These are phyloP conservation scores for Oryzias melastigma DNA, from an alignment of 2,113 vertebrate species.

Conservation along the genomic window DNA sequence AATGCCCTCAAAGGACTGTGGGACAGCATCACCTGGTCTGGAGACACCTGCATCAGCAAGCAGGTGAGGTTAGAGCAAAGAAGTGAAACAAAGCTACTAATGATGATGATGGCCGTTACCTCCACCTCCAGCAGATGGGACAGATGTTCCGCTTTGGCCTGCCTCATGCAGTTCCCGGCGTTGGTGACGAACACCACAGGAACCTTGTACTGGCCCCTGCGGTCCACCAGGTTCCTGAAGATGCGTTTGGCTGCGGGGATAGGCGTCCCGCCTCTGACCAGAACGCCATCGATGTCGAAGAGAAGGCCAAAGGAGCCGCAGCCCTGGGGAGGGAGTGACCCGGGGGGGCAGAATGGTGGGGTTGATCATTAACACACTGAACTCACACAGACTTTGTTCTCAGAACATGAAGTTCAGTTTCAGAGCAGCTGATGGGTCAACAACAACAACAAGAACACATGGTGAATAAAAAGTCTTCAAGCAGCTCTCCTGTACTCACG, in stretches of 20 bases:
- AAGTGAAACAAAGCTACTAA: neutral
- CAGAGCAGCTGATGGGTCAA: no score
- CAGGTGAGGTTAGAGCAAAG: neutral
- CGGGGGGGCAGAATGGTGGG: neutral
- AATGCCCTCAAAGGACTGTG: slow-evolving; percentile 93
- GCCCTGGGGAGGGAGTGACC: slow-evolving; percentile 55
- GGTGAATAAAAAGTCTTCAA: no score
- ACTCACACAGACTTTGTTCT: slow-evolving; percentile 16
- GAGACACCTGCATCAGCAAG: slow-evolving; percentile 79
- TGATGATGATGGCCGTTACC: slow-evolving; percentile 61
- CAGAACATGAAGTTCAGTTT: neutral
- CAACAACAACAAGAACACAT: no score
- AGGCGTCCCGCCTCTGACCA: slow-evolving; percentile 85
- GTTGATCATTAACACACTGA: slow-evolving; percentile 28
- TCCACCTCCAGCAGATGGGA: slow-evolving; percentile 84
- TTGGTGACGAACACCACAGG: slow-evolving; percentile 96
- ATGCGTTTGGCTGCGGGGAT: slow-evolving; percentile 88
- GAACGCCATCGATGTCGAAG: slow-evolving; percentile 93
- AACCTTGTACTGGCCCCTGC: slow-evolving; percentile 82
- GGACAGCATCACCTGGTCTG: slow-evolving; percentile 91
- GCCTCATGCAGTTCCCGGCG: slow-evolving; percentile 87
- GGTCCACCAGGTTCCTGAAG: slow-evolving; percentile 80
- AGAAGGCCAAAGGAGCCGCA: slow-evolving; percentile 86
- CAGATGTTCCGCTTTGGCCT: slow-evolving; percentile 85
- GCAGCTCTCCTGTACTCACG: slow-evolving; percentile 59